Percentiles rank a stretch among this genome's conserved stretches.
These are phyloP conservation scores for Kryptopterus vitreolus DNA, from an alignment of 2,797 vertebrate genomes.

Conservation along the genomic window DNA sequence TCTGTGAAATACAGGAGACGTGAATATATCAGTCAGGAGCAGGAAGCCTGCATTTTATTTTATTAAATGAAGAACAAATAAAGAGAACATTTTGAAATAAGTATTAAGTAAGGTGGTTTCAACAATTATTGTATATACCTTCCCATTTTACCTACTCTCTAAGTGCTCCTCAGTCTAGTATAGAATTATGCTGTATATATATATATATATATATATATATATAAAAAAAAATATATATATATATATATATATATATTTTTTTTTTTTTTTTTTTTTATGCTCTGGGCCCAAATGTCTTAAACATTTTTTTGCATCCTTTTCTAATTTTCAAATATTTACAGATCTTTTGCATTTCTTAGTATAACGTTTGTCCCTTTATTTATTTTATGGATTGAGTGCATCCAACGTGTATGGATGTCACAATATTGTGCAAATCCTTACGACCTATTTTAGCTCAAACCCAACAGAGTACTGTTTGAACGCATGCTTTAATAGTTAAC, in stretches of 20 bases:
- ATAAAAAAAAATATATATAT: no score
- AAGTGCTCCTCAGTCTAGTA: background rate
- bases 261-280: no score
- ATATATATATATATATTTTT: no score
- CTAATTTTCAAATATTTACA: background rate
- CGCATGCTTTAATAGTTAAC: background rate
- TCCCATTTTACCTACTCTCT: background rate
- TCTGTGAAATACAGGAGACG: slow-evolving; percentile 36
- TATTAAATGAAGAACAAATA: slow-evolving; percentile 8
- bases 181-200: background rate
- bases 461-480: background rate
- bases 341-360: background rate
- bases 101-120: background rate
- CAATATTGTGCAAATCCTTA: background rate
- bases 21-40: background rate
- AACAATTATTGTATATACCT: background rate
- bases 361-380: background rate
- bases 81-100: background rate
- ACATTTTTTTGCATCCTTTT: no score
- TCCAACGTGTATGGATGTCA: no score
- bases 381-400: background rate
- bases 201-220: no score
- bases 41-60: slow-evolving; percentile 26
- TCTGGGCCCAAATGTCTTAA: no score
- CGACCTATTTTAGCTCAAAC: background rate